These are phyloP conservation scores for Neopelma chrysocephalum DNA, from an alignment of 2,797 vertebrate species.

Conservation along the genomic window DNA sequence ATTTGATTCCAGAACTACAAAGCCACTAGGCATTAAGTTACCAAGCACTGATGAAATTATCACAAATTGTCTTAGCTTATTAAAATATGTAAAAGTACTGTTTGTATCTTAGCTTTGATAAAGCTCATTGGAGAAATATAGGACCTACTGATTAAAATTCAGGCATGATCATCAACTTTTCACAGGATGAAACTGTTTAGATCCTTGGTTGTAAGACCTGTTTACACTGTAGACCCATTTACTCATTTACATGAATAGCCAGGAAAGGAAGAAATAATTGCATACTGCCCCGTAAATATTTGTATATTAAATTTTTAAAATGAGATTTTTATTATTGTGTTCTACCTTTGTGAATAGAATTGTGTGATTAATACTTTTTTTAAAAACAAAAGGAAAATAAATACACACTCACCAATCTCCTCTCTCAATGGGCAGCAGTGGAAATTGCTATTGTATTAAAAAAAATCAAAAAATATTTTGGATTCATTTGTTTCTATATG, in stretches of 20 bases:
- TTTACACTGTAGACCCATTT: background rate
- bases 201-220: background rate
- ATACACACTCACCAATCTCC: background rate
- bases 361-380: background rate
- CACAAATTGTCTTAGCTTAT: background rate
- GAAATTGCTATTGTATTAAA: background rate
- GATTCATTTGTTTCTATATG: background rate
- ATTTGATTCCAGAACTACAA: background rate
- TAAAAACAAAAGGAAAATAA: background rate
- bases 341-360: background rate
- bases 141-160: background rate
- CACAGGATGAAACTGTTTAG: background rate
- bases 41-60: background rate
- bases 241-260: background rate
- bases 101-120: background rate
- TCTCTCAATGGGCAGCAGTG: background rate
- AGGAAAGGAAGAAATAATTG: background rate
- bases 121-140: background rate
- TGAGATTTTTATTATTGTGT: background rate
- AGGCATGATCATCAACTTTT: background rate
- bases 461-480: background rate
- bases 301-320: background rate
- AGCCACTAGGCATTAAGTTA: background rate
- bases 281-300: background rate
- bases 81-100: background rate